Conservation (phyloP, 64 coral and sea anemone genomes). For the Porites australiensis region DNA sequence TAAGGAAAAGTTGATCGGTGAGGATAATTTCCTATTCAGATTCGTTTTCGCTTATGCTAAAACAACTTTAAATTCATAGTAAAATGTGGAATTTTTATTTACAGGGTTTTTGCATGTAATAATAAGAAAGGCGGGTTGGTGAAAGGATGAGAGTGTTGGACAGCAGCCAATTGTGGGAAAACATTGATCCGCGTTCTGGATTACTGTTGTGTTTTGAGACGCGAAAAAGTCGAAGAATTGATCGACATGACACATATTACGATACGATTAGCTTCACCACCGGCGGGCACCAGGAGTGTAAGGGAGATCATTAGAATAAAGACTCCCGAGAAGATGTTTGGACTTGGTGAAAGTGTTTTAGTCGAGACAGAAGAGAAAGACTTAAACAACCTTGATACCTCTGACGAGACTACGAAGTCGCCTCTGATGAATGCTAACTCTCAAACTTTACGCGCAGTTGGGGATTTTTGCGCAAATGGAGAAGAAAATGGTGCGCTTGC, state of each 20-base stretch:
- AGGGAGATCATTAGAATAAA: slow-evolving; percentile 64
- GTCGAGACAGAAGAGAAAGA: background rate
- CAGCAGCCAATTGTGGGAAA: slow-evolving; percentile 3
- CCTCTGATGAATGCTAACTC: background rate
- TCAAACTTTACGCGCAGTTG: background rate
- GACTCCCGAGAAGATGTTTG: slow-evolving; percentile 60
- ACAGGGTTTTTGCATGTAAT: slow-evolving; percentile 13
- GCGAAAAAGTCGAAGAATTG: background rate
- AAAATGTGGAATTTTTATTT: background rate
- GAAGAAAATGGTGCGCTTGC: background rate
- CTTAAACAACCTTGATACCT: background rate
- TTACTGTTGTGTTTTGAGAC: background rate
- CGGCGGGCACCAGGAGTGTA: slow-evolving; percentile 14
- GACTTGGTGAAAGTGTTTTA: background rate
- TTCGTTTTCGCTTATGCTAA: background rate
- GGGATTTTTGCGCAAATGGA: background rate
- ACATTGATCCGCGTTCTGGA: background rate
- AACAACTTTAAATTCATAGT: slow-evolving; percentile 21
- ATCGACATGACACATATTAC: slow-evolving; percentile 58
- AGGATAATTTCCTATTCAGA: slow-evolving; percentile 7
- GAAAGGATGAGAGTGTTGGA: slow-evolving; percentile 31
- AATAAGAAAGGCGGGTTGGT: background rate
- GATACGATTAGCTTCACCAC: slow-evolving; percentile 53
- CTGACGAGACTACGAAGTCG: background rate
- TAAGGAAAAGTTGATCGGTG: background rate